Conservation (phyloP, 2,797 vertebrate genomes). For the Pangasius sanitwongsei region DNA sequence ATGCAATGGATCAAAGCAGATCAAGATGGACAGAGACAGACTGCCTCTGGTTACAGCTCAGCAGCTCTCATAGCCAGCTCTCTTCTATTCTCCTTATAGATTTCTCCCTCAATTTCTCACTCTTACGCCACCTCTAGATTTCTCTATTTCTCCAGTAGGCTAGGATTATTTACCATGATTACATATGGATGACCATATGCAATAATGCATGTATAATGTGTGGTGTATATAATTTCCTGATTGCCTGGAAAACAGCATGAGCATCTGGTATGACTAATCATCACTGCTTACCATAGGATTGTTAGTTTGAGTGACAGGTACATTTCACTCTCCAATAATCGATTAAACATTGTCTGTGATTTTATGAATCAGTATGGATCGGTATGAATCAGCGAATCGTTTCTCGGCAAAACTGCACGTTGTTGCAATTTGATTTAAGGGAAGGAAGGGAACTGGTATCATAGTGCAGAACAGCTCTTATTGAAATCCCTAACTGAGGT, state of each 20-base stretch:
- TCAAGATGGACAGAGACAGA: constrained; percentile 34
- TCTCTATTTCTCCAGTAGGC: neutral
- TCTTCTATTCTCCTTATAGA: constrained; percentile 6
- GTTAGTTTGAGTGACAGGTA: constrained; percentile 18
- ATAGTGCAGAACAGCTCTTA: constrained; percentile 14
- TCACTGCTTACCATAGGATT: neutral
- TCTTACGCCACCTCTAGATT: neutral
- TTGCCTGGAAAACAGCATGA: constrained; percentile 4
- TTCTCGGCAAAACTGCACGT: constrained; percentile 14
- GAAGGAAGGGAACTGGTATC: neutral
- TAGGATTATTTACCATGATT: neutral
- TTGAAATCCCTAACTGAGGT: neutral
- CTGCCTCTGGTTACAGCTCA: constrained; percentile 26
- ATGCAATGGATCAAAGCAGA: constrained; percentile 43
- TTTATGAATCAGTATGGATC: constrained; percentile 13
- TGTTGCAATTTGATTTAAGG: neutral
- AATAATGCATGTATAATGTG: neutral
- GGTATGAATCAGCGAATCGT: constrained; percentile 12
- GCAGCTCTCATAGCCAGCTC: neutral
- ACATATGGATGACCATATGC: neutral
- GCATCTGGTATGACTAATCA: constrained; percentile 32
- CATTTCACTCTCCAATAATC: constrained; percentile 15
- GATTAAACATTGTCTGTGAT: neutral
- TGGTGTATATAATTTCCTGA: neutral
- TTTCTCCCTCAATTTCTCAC: neutral